Evolutionary conservation across 2,797 vertebrate species (phyloP).

Genomic region (Labeo calbasu): DNA sequence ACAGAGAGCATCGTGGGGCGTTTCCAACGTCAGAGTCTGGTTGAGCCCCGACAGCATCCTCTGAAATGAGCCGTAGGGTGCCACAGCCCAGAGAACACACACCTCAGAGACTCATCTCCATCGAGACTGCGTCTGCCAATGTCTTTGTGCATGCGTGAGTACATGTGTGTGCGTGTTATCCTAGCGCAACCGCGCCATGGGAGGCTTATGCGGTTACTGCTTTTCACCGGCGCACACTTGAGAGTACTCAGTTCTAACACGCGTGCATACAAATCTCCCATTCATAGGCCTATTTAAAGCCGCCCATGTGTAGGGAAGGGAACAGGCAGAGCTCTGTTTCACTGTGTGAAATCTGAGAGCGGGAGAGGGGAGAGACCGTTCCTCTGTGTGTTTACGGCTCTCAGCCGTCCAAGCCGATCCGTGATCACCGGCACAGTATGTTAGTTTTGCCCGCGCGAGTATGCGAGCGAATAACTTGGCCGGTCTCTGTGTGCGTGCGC

Average conservation of each 20-base stretch:
- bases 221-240: conserved; percentile 34
- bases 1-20: conserved; percentile 25
- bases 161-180: conserved; percentile 57
- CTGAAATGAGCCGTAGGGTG: conserved; percentile 36
- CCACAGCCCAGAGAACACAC: conserved; percentile 26
- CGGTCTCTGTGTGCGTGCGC: neutral
- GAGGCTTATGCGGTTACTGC: conserved; percentile 29
- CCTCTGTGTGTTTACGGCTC: conserved; percentile 21
- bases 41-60: conserved; percentile 42
- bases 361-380: conserved; percentile 28
- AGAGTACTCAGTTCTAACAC: conserved; percentile 30
- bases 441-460: conserved; percentile 10
- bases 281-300: conserved; percentile 54
- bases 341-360: conserved; percentile 41
- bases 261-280: conserved; percentile 46
- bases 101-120: conserved; percentile 35
- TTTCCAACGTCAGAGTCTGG: conserved; percentile 59
- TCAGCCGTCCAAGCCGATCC: neutral
- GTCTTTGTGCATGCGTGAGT: conserved; percentile 28
- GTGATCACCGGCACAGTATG: conserved; percentile 9
- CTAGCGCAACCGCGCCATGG: neutral
- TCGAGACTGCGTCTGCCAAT: conserved; percentile 39
- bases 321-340: conserved; percentile 47
- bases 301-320: conserved; percentile 23
- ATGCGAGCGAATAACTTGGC: neutral